Base-by-base conservation (phyloP, 1,140 invertebrate species). In the Musca domestica region DNA sequence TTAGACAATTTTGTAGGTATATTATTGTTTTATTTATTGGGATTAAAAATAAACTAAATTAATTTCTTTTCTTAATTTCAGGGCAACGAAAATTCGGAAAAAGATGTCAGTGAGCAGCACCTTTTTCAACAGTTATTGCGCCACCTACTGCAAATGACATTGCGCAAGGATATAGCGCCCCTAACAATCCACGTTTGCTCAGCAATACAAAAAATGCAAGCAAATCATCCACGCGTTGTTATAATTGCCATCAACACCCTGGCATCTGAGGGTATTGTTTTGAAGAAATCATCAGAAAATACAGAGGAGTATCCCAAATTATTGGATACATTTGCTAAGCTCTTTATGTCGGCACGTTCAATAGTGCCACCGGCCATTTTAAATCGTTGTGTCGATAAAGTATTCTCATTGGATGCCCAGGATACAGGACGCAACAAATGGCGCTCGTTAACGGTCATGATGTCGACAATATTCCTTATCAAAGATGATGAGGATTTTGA, bases 401-500 rank as follows among this genome's bases (percentile, higher is more conserved):
- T 69, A 34, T 66, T 49, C 41, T 61, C 41, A 15, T 66, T 69
- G 51, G 61, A 69, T 0, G 51, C 9, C 0, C 63, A 56, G 9
- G 7, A 56, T 20, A 20, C 49, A 10, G 51, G 63, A 20, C 49
- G 34, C 12, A 19, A 58, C 9, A 51, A 54, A 27, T 69, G 54
- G 64, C 64, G 58, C 6, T 41, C 47, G 10, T 22, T 69, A 20
- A 22, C 23, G 6, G 17, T 48, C 1, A 56, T 64, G 58, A 30
- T 67, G 19, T 30, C 64, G 2, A 67, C 41, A 52, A 30, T 70
- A 12, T 52, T 52, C 15, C 47, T 17, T 5, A 30, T 54, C 12
- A 74, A 72, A 27, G 78, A 80, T 34, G 77, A 78, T 46, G 76
- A 80, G 30, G 76, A 78, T 34, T 76, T 74, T 63, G 76, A 75